A percentile compares a stretch with the other conserved stretches of the same genome.
phyloP scores from a whole-genome alignment of 2,113 vertebrate species.

The Cepphus grylle region DNA sequence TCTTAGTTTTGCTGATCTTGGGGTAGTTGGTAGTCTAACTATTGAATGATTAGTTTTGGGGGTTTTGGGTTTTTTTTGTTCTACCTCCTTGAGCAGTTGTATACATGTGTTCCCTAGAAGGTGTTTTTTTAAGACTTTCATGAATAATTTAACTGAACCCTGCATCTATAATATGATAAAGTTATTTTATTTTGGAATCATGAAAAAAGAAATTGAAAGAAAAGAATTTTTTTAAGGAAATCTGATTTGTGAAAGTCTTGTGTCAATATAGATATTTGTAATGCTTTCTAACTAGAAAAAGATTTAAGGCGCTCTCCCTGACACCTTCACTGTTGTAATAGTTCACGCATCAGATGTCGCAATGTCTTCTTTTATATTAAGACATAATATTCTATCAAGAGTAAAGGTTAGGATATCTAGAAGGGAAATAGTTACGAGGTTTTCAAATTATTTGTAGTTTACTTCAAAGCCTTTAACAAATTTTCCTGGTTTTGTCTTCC shows the following conservation, averaged over 20 bases:
- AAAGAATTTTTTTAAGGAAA: neutral
- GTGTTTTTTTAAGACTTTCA: neutral
- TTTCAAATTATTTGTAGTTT: neutral
- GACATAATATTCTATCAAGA: neutral
- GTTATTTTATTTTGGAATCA: neutral
- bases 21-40: neutral
- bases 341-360: neutral
- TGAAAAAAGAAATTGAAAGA: neutral
- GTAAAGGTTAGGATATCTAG: neutral
- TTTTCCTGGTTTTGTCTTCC: neutral
- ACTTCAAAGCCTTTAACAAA: neutral
- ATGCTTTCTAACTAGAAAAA: neutral
- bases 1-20: neutral
- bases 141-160: neutral
- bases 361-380: neutral
- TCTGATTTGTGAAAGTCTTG: neutral
- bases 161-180: neutral
- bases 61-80: neutral
- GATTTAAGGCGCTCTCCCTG: neutral
- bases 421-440: neutral
- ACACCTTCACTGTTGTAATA: neutral
- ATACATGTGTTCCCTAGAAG: neutral
- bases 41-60: neutral
- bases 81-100: neutral
- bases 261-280: neutral